Evolutionary conservation across 2,113 vertebrate genomes (phyloP).

Genomic region (Forbesichthys agassizii): DNA sequence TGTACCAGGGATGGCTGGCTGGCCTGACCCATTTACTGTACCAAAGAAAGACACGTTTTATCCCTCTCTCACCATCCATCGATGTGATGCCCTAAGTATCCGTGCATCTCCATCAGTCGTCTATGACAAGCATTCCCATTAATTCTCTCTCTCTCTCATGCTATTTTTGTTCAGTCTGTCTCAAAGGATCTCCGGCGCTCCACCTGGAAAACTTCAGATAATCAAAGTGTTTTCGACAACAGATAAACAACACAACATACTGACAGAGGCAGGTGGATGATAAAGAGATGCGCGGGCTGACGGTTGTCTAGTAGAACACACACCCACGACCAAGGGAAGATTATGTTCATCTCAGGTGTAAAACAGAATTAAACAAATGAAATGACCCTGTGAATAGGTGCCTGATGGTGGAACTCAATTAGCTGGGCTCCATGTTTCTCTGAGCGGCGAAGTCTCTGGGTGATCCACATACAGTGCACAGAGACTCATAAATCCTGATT

Average conservation of each 20-base stretch:
- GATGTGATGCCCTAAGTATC: conserved; percentile 35
- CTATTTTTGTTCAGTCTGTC: conserved; percentile 20
- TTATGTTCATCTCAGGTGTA: not conserved
- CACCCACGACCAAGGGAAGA: too few relatives aligned
- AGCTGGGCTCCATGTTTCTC: conserved; percentile 31
- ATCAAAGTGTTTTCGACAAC: conserved; percentile 10
- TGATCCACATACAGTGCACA: conserved; percentile 38
- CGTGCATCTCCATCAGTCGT: conserved; percentile 33
- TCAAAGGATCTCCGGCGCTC: not conserved
- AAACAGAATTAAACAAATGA: not conserved
- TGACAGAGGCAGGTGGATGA: not conserved
- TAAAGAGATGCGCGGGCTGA: conserved; percentile 6
- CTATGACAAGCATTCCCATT: conserved; percentile 20
- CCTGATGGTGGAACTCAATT: conserved; percentile 64
- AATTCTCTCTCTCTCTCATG: not conserved
- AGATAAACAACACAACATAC: conserved; percentile 23
- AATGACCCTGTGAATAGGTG: conserved; percentile 36
- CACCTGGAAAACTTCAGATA: conserved; percentile 10
- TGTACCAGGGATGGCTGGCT: conserved; percentile 51
- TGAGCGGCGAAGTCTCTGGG: conserved; percentile 37
- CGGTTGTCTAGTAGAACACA: too few relatives aligned
- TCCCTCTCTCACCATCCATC: not conserved
- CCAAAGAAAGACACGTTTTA: conserved; percentile 41
- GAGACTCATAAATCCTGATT: conserved; percentile 71
- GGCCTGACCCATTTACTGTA: conserved; percentile 69